Conservation (phyloP, 1,140 invertebrate genomes). For the Doryteuthis pealeii region DNA sequence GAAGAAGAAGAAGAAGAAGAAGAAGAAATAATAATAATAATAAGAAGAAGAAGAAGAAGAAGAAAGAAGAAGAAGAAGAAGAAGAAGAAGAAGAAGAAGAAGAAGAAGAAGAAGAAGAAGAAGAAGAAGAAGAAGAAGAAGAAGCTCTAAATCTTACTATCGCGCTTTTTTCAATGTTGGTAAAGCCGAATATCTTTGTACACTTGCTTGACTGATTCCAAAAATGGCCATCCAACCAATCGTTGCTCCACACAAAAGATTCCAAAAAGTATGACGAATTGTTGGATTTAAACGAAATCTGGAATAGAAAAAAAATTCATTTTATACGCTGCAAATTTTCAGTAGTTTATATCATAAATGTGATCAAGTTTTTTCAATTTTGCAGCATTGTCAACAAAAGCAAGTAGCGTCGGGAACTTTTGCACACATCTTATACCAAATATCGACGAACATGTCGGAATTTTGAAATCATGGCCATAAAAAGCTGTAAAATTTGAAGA, state of each 20-base stretch:
- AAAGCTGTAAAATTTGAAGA: too few relatives aligned
- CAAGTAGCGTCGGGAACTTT: too few relatives aligned
- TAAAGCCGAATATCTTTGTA: constrained; percentile 45
- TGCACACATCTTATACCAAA: too few relatives aligned
- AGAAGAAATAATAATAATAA: too few relatives aligned
- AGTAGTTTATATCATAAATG: constrained; percentile 5
- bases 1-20: too few relatives aligned
- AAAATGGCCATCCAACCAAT: constrained; percentile 39
- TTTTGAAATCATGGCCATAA: too few relatives aligned
- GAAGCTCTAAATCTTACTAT: constrained; percentile 31
- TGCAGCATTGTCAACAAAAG: background rate
- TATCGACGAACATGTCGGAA: too few relatives aligned
- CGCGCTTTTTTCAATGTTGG: constrained; percentile 36
- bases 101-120: too few relatives aligned
- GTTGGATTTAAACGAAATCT: constrained; percentile 53
- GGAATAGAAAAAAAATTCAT: constrained; percentile 7
- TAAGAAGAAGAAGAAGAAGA: too few relatives aligned
- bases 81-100: too few relatives aligned
- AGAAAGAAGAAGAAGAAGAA: too few relatives aligned
- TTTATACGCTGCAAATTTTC: background rate
- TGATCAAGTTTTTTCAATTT: background rate
- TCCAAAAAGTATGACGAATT: constrained; percentile 52
- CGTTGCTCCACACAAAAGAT: constrained; percentile 46
- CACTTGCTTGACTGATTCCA: constrained; percentile 48
- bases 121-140: too few relatives aligned